Percentiles rank a stretch among this genome's conserved stretches.
These are phyloP conservation scores for Tragulus kanchil DNA, from an alignment of 2,113 vertebrate genomes.

Conservation along the genomic window DNA sequence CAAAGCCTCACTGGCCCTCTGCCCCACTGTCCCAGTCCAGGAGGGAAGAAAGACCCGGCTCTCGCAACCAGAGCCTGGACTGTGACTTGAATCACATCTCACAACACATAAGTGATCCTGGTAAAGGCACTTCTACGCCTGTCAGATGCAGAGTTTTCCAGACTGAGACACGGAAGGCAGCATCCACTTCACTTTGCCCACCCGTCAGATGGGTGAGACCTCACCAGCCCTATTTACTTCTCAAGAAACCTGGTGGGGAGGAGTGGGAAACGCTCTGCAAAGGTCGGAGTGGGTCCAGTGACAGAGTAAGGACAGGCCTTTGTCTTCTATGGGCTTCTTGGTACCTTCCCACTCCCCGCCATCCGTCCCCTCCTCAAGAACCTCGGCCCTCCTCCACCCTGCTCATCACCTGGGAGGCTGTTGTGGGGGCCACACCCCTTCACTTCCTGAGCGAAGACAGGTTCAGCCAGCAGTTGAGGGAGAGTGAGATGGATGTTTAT, in stretches of 20 bases:
- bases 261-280: not conserved
- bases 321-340: not conserved
- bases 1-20: not conserved
- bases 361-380: not conserved
- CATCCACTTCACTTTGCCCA: not conserved
- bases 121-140: too few species aligned
- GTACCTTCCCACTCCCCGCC: accelerated
- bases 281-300: not conserved
- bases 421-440: not conserved
- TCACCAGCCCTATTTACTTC: not conserved
- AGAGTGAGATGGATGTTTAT: not conserved
- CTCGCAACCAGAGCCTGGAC: not conserved
- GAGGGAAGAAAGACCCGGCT: not conserved
- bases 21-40: not conserved
- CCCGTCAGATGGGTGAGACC: not conserved
- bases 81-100: not conserved
- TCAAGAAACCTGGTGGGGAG: not conserved
- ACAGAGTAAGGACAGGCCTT: not conserved
- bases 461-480: not conserved
- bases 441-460: not conserved
- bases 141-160: not conserved
- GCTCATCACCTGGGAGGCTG: not conserved
- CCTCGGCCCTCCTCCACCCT: not conserved
- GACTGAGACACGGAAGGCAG: not conserved
- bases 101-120: not conserved